Conservation (phyloP, 2,888 invertebrate genomes). For the Agrilus mali region DNA sequence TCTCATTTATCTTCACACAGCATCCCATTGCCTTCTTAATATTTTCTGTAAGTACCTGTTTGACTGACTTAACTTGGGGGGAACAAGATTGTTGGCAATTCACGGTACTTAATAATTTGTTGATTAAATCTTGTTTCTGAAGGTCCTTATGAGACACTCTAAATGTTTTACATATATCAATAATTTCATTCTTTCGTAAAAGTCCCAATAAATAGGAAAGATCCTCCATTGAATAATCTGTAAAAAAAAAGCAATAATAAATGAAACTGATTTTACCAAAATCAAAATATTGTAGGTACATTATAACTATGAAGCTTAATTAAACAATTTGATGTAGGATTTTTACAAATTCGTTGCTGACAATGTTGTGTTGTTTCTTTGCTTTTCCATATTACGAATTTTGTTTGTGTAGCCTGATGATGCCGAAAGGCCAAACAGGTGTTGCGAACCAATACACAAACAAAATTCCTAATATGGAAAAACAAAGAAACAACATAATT, state of each 20-base stretch:
- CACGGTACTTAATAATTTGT: slow-evolving; percentile 16
- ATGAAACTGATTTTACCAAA: no score
- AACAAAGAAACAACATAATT: no score
- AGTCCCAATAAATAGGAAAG: slow-evolving; percentile 10
- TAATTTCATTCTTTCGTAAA: slow-evolving; percentile 11
- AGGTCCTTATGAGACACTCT: slow-evolving; percentile 5
- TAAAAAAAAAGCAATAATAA: slow-evolving; percentile 1
- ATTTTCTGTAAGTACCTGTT: slow-evolving; percentile 18
- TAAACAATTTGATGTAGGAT: no score
- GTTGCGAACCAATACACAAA: no score
- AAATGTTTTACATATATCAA: slow-evolving; percentile 12
- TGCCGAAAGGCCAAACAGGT: no score
- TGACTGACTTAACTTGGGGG: slow-evolving; percentile 16
- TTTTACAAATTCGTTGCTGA: no score
- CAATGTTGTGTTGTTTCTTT: no score
- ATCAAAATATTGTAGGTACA: no score
- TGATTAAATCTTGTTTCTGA: slow-evolving; percentile 13
- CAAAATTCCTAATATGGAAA: no score
- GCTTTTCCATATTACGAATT: no score
- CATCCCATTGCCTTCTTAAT: slow-evolving; percentile 20
- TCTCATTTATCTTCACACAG: slow-evolving; percentile 19
- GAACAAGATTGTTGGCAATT: slow-evolving; percentile 19
- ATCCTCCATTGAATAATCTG: slow-evolving; percentile 15
- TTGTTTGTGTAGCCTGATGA: no score
- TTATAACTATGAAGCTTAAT: no score